Base-by-base conservation (phyloP, 2,888 invertebrate species). In the Drosophila nr. medialis region DNA sequence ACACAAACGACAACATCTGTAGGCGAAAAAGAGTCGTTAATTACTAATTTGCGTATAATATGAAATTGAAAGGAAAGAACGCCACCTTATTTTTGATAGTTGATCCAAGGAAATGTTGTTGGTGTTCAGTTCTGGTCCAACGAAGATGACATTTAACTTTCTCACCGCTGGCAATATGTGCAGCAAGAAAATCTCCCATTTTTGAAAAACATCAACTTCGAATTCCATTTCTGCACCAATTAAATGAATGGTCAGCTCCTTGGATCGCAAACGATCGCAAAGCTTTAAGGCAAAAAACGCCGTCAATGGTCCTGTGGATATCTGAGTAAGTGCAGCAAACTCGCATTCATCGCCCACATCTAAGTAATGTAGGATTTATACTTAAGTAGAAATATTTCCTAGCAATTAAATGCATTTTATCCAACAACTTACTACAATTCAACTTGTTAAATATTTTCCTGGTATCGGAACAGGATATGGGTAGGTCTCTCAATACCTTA, bases 181-280 rank as follows among this genome's bases (percentile, higher is more conserved):
- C 0, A 96, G 90, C 72, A 96, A 94, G 88, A 96, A 94, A 48
- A 94, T 93, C 85, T 96, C 96, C 96, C 96, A 96, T 68, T 95
- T 95, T 61, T 94, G 94, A 4, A 96, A 92, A 18, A 94, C 94
- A 73, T 95, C 95, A 0, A 95, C 95, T 91, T 96, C 96, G 81
- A 96, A 96, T 66, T 96, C 95, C 32, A 96, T 93, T 90, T 96
- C 96, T 0, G 96, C 96, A 0, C 96, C 93, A 61, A 93, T 92
- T 38, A 93, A 75, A 64, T 93, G 93, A 27, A 93, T 86, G 2
- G 91, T 92, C 0, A 92, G 70, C 38, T 77, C 77, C 36, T 90
- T 84, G n/a, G 68, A 58, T 13, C 70, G 59, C 21, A 92, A 61
- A 24, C 90, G 87, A 5, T 90, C 87, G 27, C 89, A 84, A 1